Evolutionary conservation across 2,888 invertebrate genomes (phyloP).

Genomic region (Ernsta delagoae): DNA sequence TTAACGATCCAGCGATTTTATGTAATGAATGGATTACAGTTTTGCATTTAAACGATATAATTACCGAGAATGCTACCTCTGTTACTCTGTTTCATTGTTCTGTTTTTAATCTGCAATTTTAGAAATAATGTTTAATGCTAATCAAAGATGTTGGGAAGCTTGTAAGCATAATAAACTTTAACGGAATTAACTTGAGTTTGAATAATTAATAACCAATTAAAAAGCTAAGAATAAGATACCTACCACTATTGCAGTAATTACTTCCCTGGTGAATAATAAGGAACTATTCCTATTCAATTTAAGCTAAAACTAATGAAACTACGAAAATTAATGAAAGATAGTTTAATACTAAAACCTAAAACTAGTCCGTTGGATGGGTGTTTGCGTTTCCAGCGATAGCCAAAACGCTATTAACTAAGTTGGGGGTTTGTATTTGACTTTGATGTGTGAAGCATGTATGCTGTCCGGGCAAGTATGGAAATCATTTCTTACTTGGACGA

Average conservation of each 20-base stretch:
- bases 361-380: constrained; percentile 48
- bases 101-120: neutral
- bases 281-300: neutral
- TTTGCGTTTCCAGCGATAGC: constrained; percentile 50
- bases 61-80: neutral
- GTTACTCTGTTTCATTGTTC: no score
- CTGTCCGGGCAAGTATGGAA: constrained; percentile 73
- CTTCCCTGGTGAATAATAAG: no score
- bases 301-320: no score
- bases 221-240: no score
- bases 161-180: no score
- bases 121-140: neutral
- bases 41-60: constrained; percentile 23
- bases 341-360: constrained; percentile 25
- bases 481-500: constrained; percentile 77
- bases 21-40: constrained; percentile 10
- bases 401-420: constrained; percentile 80
- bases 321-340: constrained; percentile 2
- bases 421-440: constrained; percentile 76
- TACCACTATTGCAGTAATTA: no score
- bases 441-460: constrained; percentile 77
- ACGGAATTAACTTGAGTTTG: no score
- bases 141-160: no score
- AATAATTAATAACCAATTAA: no score
- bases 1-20: neutral